Conservation (phyloP, 2,888 invertebrate genomes). For the Prosopocoilus inquinatus region DNA sequence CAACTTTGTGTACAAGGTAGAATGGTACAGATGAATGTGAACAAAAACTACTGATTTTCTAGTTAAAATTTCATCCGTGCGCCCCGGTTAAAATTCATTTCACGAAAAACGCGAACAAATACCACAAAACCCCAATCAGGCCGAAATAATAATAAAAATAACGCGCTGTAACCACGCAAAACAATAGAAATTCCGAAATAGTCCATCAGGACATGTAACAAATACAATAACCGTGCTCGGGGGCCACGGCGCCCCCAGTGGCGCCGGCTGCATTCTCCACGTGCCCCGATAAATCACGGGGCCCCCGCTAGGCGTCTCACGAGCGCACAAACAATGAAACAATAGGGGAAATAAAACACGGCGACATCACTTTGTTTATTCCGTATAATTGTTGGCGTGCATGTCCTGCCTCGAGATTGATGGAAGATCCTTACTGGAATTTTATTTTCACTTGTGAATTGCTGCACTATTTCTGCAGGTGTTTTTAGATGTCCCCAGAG, state of each 20-base stretch:
- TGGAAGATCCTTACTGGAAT: constrained; percentile 16
- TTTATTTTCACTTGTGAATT: constrained; percentile 15
- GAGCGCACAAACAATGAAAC: constrained; percentile 52
- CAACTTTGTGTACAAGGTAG: no score
- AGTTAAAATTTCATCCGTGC: not conserved
- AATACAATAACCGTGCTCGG: constrained; percentile 38
- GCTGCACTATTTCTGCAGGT: constrained; percentile 11
- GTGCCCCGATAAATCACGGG: constrained; percentile 52
- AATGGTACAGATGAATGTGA: no score
- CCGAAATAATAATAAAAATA: constrained; percentile 25
- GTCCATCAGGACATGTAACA: constrained; percentile 39
- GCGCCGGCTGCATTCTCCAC: constrained; percentile 51
- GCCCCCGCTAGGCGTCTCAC: constrained; percentile 50
- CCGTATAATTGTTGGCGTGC: constrained; percentile 49
- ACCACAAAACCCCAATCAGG: constrained; percentile 31
- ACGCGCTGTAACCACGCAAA: constrained; percentile 39
- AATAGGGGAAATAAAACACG: constrained; percentile 52
- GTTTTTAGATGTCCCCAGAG: no score
- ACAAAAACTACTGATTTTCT: no score
- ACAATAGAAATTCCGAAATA: constrained; percentile 50
- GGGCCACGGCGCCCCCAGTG: constrained; percentile 50
- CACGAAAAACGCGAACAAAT: constrained; percentile 33
- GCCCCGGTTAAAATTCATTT: constrained; percentile 27
- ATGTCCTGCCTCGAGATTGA: constrained; percentile 27
- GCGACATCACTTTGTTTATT: constrained; percentile 52